Base-by-base conservation (phyloP, 2,797 vertebrate species). In the Garrulus glandarius region DNA sequence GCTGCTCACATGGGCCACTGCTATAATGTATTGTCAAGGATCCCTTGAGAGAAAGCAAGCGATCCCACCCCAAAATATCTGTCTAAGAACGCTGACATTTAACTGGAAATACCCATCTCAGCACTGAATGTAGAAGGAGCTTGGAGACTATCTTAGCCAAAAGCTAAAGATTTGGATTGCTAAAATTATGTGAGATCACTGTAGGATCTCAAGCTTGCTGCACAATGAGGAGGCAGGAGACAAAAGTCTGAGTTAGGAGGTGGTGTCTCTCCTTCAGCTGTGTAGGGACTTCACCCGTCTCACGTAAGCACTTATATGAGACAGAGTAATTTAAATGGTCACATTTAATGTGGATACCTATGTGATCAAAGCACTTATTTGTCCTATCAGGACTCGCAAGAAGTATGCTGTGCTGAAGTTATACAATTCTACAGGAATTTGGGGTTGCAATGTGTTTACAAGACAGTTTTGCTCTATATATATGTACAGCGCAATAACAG, bases 171-270 rank as follows among this genome's bases (percentile, higher is more conserved):
- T 90, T 84, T 86, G 32, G 43, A 37, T 29, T 86, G 50, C 83
- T 94, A 90, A 92, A 96, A 95, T 90, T 81, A 71, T 50, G 59
- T 65, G 74, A 91, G 53, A 65, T 30, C 76, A 53, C 53, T 55
- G 61, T 30, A 87, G 82, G 53, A 68, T 41, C 39, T 78, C 69
- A 61, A 49, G 7, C 36, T 87, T 55, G 9, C 53, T 89, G 65
- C 39, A 70, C 29, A 71, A 5, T 44, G 79, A 91, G 82, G 65
- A 72, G 21, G n/a, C 43, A 93, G 57, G 57, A 91, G 81, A 63
- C 55, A 76, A 59, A 23, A 74, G 22, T 22, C 41, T 43, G 15
- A 57, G n/a, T 84, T 68, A 71, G 76, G n/a, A 91, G 14, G 6
- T 4, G 3, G 5, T 47, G 26, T 78, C 49, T 67, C 41, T 93